Base-by-base conservation (phyloP, 2,888 invertebrate genomes). In the Melieria omissa region DNA sequence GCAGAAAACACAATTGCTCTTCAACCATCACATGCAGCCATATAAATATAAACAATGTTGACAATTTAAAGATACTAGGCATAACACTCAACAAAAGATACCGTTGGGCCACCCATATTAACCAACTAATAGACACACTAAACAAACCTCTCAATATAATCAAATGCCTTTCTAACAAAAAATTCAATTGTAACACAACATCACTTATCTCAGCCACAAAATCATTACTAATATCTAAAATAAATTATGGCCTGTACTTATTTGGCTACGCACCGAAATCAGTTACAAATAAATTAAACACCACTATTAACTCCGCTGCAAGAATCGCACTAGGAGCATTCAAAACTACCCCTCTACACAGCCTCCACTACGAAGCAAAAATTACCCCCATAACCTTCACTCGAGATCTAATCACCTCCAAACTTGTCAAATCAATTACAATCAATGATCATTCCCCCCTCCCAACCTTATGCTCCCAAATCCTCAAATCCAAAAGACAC, bases 71-170 rank as follows among this genome's bases (percentile, higher is more conserved):
- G 73, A 71, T 76, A 44, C 68, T 78, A n/a, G 75, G 76, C 6
- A 9, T 76, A 10, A 60, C 67, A 10, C 72, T 78, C n/a, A 75
- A 73, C 44, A 71, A 74, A 49, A 78, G 65, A 72, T 73, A 77
- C 49, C 74, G 49, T 60, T 76, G 74, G 74, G 62, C 71, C 12
- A 58, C 63, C 9, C 75, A 76, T 54, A 78, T 74, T 4, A 60
- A 71, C 9, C 57, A 71, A 5, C 14, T 75, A 1, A 29, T 54
- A 8, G 9, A 16, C 47, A 55, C 72, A 1, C 14, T 77, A 29
- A 10, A 42, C 6, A 72, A 65, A 14, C 62, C 71, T 42, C 62
- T 58, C 5, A 76, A 78, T 8, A 70, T 77, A 7, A 73, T 76
- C 3, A 76, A 72, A 66, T 76, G 73, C 52, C n/a, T 76, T 5